These are phyloP conservation scores for Mormyrus iriodes DNA, from an alignment of 2,113 vertebrate genomes.

Conservation along the genomic window DNA sequence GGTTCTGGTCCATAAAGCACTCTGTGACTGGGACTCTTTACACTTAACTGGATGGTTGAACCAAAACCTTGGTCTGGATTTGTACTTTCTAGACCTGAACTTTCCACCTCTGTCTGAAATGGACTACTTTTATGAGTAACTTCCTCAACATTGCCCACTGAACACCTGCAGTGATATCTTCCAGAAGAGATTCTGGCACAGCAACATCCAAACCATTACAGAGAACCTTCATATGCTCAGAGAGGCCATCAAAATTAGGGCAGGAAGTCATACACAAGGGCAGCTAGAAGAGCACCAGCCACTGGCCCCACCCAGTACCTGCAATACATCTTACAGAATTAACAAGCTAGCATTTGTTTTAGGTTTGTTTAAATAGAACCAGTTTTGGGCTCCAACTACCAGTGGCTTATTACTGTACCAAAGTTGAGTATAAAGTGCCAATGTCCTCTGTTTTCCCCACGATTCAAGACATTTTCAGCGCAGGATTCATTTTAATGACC, in stretches of 20 bases:
- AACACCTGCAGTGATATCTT: neutral
- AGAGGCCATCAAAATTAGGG: slow-evolving; percentile 75
- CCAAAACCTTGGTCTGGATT: too few relatives aligned
- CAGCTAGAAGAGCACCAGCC: slow-evolving; percentile 41
- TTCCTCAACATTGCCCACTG: too few relatives aligned
- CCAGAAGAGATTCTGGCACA: neutral
- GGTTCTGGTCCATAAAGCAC: too few relatives aligned
- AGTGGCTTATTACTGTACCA: neutral
- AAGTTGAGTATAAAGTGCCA: too few relatives aligned
- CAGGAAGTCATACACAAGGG: slow-evolving; percentile 84
- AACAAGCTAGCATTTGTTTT: neutral
- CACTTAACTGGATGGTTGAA: too few relatives aligned
- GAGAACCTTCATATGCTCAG: slow-evolving; percentile 41
- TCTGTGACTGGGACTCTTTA: too few relatives aligned
- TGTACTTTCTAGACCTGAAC: too few relatives aligned
- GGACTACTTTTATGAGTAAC: too few relatives aligned
- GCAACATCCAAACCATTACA: neutral
- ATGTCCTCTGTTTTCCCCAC: too few relatives aligned
- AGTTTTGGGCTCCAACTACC: neutral
- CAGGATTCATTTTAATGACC: neutral
- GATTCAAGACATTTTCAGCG: too few relatives aligned
- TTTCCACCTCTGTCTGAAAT: too few relatives aligned
- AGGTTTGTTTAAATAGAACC: neutral
- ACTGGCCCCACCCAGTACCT: slow-evolving; percentile 50
- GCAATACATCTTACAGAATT: neutral